A percentile compares a stretch with the other conserved stretches of the same genome.
Evolutionary conservation across 2,113 vertebrate genomes (phyloP).

Genomic region (Catharus bicknelli): DNA sequence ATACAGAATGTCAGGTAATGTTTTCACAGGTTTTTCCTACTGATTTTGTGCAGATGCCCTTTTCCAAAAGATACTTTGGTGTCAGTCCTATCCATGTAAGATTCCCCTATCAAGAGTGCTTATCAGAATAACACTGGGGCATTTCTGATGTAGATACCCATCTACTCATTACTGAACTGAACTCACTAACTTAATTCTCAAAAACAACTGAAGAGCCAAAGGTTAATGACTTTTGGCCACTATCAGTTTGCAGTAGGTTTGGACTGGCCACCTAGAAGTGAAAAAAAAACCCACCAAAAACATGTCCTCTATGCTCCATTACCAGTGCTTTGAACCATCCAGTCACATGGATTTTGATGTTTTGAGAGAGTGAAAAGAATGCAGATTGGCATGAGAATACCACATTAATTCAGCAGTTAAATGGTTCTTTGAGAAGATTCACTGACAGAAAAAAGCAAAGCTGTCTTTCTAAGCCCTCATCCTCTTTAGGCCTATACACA

Average conservation of each 20-base stretch:
- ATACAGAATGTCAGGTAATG: not conserved
- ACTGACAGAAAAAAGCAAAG: conserved; percentile 50
- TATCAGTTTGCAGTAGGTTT: not conserved
- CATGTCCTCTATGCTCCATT: conserved; percentile 32
- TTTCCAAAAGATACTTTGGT: not conserved
- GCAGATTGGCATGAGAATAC: conserved; percentile 47
- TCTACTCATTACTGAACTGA: conserved; percentile 6
- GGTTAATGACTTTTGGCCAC: conserved; percentile 10
- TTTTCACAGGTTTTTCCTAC: not conserved
- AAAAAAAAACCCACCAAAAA: not conserved
- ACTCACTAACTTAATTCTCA: not conserved
- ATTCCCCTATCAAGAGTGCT: not conserved
- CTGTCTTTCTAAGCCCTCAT: conserved; percentile 51
- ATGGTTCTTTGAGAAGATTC: conserved; percentile 57
- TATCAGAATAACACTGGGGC: not conserved
- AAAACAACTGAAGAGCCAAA: conserved; percentile 1
- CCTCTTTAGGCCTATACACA: conserved; percentile 29
- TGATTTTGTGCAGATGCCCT: not conserved
- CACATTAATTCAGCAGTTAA: conserved; percentile 63
- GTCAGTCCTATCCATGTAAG: not conserved
- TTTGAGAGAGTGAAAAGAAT: conserved; percentile 46
- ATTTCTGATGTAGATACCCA: not conserved
- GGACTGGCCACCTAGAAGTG: not conserved
- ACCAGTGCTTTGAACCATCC: conserved; percentile 45
- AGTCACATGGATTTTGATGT: conserved; percentile 65